A percentile compares a stretch with the other conserved stretches of the same genome.
These are phyloP conservation scores for Aphelinus atriplicis DNA, from an alignment of 1,140 invertebrate species.

Conservation along the genomic window DNA sequence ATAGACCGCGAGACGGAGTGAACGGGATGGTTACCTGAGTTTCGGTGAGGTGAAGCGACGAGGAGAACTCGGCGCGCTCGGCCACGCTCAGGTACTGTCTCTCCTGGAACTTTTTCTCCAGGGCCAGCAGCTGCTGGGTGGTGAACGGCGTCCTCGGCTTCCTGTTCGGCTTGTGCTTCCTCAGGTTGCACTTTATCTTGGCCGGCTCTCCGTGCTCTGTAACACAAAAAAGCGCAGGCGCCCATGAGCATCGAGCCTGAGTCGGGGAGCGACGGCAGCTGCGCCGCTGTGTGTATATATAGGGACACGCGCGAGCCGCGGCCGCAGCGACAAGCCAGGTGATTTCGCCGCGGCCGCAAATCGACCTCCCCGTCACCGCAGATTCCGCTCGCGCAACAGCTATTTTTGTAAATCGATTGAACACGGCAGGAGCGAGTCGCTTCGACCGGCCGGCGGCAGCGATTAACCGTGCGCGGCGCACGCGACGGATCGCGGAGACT, in stretches of 20 bases:
- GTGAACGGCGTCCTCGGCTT: slow-evolving; percentile 98
- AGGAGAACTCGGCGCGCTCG: slow-evolving; percentile 95
- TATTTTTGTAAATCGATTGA: neutral
- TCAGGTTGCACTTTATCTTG: slow-evolving; percentile 90
- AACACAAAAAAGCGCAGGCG: slow-evolving; percentile 44
- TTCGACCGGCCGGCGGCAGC: no score
- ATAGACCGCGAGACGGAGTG: neutral
- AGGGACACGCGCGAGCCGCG: neutral
- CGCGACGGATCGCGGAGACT: no score
- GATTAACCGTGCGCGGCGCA: no score
- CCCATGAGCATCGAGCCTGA: no score
- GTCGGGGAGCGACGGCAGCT: no score
- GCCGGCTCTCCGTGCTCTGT: slow-evolving; percentile 79
- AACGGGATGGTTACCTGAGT: slow-evolving; percentile 76
- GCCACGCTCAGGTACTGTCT: slow-evolving; percentile 97
- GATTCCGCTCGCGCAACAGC: neutral
- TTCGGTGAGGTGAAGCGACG: slow-evolving; percentile 92
- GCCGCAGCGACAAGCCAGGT: neutral
- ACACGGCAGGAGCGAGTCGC: no score
- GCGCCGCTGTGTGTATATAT: no score
- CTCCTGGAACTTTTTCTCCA: slow-evolving; percentile 96
- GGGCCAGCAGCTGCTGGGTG: slow-evolving; percentile 90
- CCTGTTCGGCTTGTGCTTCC: slow-evolving; percentile 95
- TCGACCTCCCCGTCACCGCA: neutral
- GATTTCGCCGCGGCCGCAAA: neutral